Evolutionary conservation across 2,797 vertebrate genomes (phyloP).

Genomic region (Knipowitschia caucasica): DNA sequence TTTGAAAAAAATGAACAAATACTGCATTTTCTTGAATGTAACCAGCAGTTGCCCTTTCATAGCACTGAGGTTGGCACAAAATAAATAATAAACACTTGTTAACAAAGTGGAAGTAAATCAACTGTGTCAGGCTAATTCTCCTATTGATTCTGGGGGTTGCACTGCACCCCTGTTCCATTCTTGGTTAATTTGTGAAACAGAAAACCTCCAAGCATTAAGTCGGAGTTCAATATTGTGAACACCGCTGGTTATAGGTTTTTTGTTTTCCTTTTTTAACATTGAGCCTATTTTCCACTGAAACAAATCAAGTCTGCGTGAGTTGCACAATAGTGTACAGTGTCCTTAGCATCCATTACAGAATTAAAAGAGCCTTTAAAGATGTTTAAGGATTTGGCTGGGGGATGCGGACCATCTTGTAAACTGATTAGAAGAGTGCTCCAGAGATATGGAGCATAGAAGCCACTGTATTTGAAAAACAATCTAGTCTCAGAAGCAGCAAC

Average conservation of each 20-base stretch:
- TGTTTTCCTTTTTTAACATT: background rate
- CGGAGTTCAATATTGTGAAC: conserved; percentile 1
- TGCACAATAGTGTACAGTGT: background rate
- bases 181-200: background rate
- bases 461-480: conserved; percentile 7
- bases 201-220: conserved; percentile 3
- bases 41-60: conserved; percentile 20
- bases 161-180: background rate
- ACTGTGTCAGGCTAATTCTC: conserved; percentile 2
- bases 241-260: background rate
- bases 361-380: conserved; percentile 8
- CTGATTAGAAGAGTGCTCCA: conserved; percentile 8
- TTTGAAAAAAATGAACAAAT: too few relatives aligned
- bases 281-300: background rate
- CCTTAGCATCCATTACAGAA: conserved; percentile 10
- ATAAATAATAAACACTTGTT: conserved; percentile 14
- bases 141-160: conserved; percentile 2
- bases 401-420: conserved; percentile 1
- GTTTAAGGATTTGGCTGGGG: conserved; percentile 1
- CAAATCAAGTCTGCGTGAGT: background rate
- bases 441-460: background rate
- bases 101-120: conserved; percentile 6
- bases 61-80: background rate
- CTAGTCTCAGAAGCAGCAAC: background rate
- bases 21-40: conserved; percentile 23